These are phyloP conservation scores for Pelochelys cantorii DNA, from an alignment of 2,797 vertebrate genomes.

Conservation along the genomic window DNA sequence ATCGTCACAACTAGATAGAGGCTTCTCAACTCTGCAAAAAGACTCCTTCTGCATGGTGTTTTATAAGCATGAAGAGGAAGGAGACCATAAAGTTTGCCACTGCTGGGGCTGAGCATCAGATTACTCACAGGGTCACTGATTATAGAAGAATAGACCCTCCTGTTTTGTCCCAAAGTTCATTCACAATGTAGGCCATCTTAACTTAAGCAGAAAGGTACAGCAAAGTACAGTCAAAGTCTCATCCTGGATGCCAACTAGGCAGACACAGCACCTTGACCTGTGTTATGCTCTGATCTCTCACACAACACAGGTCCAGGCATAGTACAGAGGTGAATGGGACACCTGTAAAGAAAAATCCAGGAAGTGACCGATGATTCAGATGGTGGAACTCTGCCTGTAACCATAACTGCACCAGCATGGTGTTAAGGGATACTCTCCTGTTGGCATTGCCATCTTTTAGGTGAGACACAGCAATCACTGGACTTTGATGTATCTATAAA, in stretches of 20 bases:
- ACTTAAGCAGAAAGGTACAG: not conserved
- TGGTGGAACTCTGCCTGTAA: not conserved
- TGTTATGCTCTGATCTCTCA: not conserved
- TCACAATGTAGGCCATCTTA: not conserved
- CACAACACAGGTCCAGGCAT: not conserved
- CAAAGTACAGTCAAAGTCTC: not conserved
- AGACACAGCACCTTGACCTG: not conserved
- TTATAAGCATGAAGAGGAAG: not conserved
- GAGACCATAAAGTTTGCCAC: not conserved
- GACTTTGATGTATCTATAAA: slow-evolving; percentile 1
- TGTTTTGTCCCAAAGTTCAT: not conserved
- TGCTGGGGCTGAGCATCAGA: not conserved
- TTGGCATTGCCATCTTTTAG: not conserved
- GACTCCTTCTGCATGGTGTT: not conserved
- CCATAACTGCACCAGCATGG: not conserved
- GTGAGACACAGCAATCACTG: slow-evolving; percentile 30
- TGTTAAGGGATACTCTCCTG: not conserved
- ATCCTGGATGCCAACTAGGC: not conserved
- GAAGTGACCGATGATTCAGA: not conserved
- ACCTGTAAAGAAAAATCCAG: not conserved
- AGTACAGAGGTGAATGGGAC: not conserved
- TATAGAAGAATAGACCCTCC: not conserved
- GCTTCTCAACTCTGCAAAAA: not conserved
- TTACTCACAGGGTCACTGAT: not conserved
- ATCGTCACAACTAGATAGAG: not conserved